Evolutionary conservation across 2,797 vertebrate genomes (phyloP), one percentile per base, ranked within the genome.

Genomic region (Phrynocephalus guinanensis): DNA sequence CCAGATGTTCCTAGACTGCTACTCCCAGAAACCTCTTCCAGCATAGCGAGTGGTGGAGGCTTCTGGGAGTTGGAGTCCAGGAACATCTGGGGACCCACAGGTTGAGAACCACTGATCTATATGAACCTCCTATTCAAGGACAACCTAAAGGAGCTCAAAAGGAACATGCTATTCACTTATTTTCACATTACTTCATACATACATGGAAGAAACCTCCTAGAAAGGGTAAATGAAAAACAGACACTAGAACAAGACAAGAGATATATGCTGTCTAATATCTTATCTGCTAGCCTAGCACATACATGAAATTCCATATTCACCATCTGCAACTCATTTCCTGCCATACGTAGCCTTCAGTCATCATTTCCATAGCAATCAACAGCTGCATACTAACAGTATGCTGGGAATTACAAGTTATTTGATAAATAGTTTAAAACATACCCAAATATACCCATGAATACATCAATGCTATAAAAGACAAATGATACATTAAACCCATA

Each of bases 261-360:
- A 33, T 50, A 16, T 18, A 6, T 44, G 52, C 3, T 24, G 11
- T 56, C 76, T 52, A 28, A 10, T 48, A 77, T 68, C 20, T 22
- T 60, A 79, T 78, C 30, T 24, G 56, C 18, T 11, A 30, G 44
- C 44, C 80, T 72, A 33, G 60, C 68, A 10, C 5, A 80, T 72
- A 26, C 60, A 72, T 73, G 50, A 81, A n/a, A 86, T 72, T 79
- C 85, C n/a, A 72, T 73, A 84, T 80, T 50, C n/a, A n/a, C 33
- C 33, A 26, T 73, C 68, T 26, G 28, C 30, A 78, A 79, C 22
- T 72, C 26, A 48, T 70, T 68, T 30, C 20, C 48, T 77, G 79
- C 33, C 52, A 72, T 18, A 72, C 22, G 66, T 84, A 82, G 77
- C 60, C 16, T 63, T 86, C 71, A 30, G 11, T 66, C 81, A 38